These are phyloP conservation scores for Pangasius krempfi DNA, from an alignment of 2,797 vertebrate species.

Conservation along the genomic window DNA sequence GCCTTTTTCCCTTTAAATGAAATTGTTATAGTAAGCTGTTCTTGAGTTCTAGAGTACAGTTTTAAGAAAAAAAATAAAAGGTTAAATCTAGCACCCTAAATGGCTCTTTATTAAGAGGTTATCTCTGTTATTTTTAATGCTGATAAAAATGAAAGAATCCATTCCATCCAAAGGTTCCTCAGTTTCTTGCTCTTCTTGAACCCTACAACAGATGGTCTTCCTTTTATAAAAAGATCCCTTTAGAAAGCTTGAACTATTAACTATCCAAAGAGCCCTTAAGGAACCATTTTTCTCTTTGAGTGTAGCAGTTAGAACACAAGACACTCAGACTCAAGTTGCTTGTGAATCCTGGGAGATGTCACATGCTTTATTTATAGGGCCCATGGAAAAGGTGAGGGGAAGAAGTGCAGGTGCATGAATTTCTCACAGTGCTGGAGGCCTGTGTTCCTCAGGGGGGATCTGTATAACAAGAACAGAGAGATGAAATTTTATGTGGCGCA, in stretches of 20 bases:
- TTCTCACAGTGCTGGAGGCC: conserved; percentile 7
- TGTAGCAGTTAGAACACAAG: not conserved
- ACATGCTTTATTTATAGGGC: conserved; percentile 17
- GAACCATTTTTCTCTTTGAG: conserved; percentile 7
- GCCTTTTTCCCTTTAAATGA: not conserved
- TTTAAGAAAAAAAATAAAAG: not conserved
- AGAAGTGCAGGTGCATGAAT: conserved; percentile 5
- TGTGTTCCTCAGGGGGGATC: not conserved
- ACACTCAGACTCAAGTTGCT: not conserved
- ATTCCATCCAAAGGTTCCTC: not conserved
- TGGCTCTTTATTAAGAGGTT: not conserved
- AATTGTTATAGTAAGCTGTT: not conserved
- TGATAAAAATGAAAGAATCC: not conserved
- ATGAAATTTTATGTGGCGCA: conserved; percentile 10
- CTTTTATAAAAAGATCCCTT: not conserved
- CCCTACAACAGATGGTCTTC: not conserved
- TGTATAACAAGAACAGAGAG: conserved; percentile 15
- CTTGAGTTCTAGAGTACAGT: not conserved
- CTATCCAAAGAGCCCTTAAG: not conserved
- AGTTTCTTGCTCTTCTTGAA: not conserved
- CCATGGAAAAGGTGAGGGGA: conserved; percentile 12
- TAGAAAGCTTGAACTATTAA: not conserved
- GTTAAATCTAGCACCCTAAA: not conserved
- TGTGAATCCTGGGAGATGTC: conserved; percentile 8
- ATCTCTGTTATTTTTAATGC: not conserved